Percentiles rank a stretch among this genome's conserved stretches.
Conservation (phyloP, 2,888 invertebrate species). For the Rhabditophanes sp. region DNA sequence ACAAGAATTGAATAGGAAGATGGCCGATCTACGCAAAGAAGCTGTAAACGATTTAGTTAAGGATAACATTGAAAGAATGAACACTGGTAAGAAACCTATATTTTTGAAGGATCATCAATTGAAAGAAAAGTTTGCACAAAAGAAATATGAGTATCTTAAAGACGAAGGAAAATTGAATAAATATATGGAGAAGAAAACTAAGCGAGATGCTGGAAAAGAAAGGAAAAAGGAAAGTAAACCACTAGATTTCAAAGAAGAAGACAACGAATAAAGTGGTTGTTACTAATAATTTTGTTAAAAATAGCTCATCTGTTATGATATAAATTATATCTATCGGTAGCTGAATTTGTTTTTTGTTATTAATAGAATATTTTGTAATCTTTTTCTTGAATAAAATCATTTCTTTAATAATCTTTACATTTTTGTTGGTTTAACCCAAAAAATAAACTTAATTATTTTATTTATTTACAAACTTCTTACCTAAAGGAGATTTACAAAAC, state of each 20-base stretch:
- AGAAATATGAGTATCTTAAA: background rate
- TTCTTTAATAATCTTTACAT: too few species aligned
- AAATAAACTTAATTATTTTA: too few species aligned
- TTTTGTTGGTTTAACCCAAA: too few species aligned
- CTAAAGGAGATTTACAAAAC: too few species aligned
- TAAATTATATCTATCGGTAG: too few species aligned
- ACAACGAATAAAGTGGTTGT: slow-evolving; percentile 6
- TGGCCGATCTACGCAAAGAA: slow-evolving; percentile 18
- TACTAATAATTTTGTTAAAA: too few species aligned
- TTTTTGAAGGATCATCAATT: slow-evolving; percentile 8
- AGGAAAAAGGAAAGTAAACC: slow-evolving; percentile 6
- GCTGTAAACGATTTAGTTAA: slow-evolving; percentile 20
- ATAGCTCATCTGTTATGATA: too few species aligned
- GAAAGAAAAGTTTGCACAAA: background rate
- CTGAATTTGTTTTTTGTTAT: too few species aligned
- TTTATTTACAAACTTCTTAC: too few species aligned
- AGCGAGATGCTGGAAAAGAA: slow-evolving; percentile 5
- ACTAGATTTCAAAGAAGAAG: slow-evolving; percentile 5
- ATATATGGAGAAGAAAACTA: background rate
- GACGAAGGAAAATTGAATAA: background rate
- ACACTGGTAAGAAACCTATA: slow-evolving; percentile 20
- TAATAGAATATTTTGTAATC: too few species aligned
- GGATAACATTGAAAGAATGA: slow-evolving; percentile 33
- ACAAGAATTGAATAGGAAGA: too few species aligned
- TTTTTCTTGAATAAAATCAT: too few species aligned